Percentiles rank a stretch among this genome's conserved stretches.
phyloP scores from a whole-genome alignment of 2,797 vertebrate species.

The Enoplosus armatus region DNA sequence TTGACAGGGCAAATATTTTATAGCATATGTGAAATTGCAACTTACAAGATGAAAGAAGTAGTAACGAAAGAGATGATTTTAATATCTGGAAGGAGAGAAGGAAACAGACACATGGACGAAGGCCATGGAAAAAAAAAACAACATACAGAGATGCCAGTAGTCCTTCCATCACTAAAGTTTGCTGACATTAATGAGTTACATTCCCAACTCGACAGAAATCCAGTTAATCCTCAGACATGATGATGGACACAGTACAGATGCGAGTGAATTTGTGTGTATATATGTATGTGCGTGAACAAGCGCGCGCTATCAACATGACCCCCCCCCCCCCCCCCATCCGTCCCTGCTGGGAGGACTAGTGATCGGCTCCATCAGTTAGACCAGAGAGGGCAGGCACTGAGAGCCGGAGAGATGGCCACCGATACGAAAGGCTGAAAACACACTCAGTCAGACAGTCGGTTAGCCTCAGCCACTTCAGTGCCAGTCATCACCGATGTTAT shows the following conservation, averaged over 20 bases:
- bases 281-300: neutral
- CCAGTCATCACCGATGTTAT: constrained; percentile 61
- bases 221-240: constrained; percentile 45
- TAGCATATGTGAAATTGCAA: neutral
- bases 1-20: constrained; percentile 26
- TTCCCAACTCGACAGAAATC: constrained; percentile 39
- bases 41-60: constrained; percentile 6
- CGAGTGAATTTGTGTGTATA: neutral
- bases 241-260: constrained; percentile 36
- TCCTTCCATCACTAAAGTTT: constrained; percentile 19
- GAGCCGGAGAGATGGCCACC: constrained; percentile 61
- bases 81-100: neutral
- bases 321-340: constrained; percentile 5
- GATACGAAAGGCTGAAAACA: constrained; percentile 68
- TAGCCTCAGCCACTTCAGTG: constrained; percentile 45
- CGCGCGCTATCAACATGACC: constrained; percentile 18
- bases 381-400: constrained; percentile 57
- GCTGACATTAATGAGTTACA: constrained; percentile 40
- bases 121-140: neutral
- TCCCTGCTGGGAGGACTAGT: constrained; percentile 24
- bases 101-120: neutral
- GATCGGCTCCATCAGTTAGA: constrained; percentile 60
- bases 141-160: neutral
- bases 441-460: constrained; percentile 36
- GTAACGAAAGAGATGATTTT: neutral